Evolutionary conservation across 35 echinoderm and acorn worm genomes (phyloP).

Genomic region (Heliocidaris tuberculata): DNA sequence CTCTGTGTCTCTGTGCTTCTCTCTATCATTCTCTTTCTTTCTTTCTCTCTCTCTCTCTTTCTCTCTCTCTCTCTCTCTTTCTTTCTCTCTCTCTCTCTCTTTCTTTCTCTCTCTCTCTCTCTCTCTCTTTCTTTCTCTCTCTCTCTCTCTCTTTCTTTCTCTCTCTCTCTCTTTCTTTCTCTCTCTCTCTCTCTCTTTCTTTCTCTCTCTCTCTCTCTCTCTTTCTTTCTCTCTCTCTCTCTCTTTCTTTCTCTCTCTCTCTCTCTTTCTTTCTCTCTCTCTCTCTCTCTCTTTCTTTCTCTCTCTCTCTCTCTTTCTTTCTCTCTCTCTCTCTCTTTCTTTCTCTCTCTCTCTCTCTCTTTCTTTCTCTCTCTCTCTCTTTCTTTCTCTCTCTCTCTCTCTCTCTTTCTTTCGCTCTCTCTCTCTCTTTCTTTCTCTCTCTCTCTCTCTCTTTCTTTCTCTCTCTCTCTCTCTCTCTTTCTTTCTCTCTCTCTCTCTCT

Average conservation of each 20-base stretch:
- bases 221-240: neutral
- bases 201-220: neutral
- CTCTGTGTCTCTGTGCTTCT: neutral
- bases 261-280: too few species aligned
- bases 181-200: neutral
- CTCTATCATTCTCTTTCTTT: neutral
- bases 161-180: neutral
- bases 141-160: neutral
- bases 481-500: neutral
- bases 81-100: neutral
- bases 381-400: neutral
- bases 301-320: neutral
- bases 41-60: neutral
- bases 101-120: neutral
- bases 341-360: neutral
- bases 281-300: too few species aligned
- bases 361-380: neutral
- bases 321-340: neutral
- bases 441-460: neutral
- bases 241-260: neutral
- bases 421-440: neutral
- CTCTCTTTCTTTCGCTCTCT: neutral
- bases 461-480: neutral
- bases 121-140: too few species aligned
- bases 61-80: neutral